phyloP scores from a whole-genome alignment of 30 jellyfish, hydroid and myxozoan genomes.

The Euphysa ruthae region DNA sequence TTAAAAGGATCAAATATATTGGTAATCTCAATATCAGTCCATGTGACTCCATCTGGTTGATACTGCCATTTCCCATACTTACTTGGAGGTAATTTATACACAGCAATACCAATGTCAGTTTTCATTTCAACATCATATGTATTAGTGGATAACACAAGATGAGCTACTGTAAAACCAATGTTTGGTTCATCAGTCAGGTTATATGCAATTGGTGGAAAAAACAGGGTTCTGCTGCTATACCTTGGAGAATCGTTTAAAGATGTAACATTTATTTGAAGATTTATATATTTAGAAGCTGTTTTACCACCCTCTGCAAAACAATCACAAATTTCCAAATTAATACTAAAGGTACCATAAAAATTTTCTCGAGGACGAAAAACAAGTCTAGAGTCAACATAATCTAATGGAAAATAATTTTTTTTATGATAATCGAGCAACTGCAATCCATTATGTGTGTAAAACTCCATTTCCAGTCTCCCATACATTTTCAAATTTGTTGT shows the following conservation, averaged over 20 bases:
- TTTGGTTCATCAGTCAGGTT: constrained; percentile 35
- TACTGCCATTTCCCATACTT: constrained; percentile 57
- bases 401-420: neutral
- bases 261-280: constrained; percentile 10
- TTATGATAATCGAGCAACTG: neutral
- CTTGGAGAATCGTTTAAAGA: constrained; percentile 50
- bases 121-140: constrained; percentile 37
- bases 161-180: constrained; percentile 46
- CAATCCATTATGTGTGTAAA: neutral
- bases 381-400: neutral
- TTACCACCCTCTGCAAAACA: constrained; percentile 3
- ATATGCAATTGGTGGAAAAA: constrained; percentile 57
- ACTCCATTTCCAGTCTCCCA: neutral
- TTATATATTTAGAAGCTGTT: neutral
- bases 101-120: constrained; percentile 42
- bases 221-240: neutral
- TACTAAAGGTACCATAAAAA: constrained; percentile 6
- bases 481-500: neutral
- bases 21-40: constrained; percentile 26
- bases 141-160: neutral
- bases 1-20: constrained; percentile 13
- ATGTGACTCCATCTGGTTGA: constrained; percentile 1
- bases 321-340: neutral
- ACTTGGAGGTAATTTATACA: constrained; percentile 18
- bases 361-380: constrained; percentile 14